Evolutionary conservation across 2,113 vertebrate genomes (phyloP).

Genomic region (Tenrec ecaudatus): DNA sequence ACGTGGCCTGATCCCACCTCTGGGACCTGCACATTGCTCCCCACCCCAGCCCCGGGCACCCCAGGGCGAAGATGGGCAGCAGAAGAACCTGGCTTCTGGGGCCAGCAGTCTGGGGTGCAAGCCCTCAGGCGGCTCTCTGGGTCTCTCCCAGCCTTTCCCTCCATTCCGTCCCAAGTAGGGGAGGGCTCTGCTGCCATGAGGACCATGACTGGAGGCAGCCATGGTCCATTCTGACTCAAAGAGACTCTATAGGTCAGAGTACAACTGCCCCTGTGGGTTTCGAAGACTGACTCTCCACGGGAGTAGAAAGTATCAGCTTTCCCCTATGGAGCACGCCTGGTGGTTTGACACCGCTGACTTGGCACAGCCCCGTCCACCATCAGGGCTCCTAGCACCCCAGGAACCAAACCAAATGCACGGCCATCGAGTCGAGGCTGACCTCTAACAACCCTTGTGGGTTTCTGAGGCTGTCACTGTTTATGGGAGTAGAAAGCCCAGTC

Average conservation of each 20-base stretch:
- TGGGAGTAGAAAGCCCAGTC: too few relatives aligned
- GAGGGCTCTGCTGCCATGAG: not conserved
- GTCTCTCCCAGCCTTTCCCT: not conserved
- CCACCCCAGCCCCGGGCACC: not conserved
- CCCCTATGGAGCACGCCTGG: too few relatives aligned
- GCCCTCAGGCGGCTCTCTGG: rapidly evolving
- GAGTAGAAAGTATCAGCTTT: not conserved
- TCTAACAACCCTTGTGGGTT: too few relatives aligned
- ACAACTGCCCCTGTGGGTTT: rapidly evolving
- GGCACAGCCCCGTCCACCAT: too few relatives aligned
- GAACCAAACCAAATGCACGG: too few relatives aligned
- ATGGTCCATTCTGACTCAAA: too few relatives aligned
- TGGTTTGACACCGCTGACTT: too few relatives aligned
- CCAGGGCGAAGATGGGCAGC: not conserved
- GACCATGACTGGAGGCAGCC: too few relatives aligned
- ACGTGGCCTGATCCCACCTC: rapidly evolving
- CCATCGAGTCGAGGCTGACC: too few relatives aligned
- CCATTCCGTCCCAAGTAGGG: not conserved
- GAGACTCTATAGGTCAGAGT: rapidly evolving
- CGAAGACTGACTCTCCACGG: too few relatives aligned
- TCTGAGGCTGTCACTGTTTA: too few relatives aligned
- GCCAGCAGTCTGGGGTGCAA: rapidly evolving
- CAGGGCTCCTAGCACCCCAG: too few relatives aligned
- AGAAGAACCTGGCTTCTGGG: rapidly evolving
- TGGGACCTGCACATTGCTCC: not conserved